Conservation (phyloP, 2,888 invertebrate genomes). For the Cylloceria caligata region DNA sequence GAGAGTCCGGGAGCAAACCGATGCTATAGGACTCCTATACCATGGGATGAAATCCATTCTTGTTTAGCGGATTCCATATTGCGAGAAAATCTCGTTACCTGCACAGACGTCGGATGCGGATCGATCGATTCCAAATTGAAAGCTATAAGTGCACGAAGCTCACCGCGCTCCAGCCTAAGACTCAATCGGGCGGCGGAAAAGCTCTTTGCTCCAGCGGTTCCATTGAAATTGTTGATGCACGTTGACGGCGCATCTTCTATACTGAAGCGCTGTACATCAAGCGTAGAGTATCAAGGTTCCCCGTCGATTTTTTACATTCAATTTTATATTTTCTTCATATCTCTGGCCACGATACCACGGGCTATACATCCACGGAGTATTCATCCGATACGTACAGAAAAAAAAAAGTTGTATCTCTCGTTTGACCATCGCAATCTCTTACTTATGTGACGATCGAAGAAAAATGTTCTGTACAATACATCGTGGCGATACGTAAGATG, state of each 20-base stretch:
- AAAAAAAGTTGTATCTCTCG: slow-evolving; percentile 1
- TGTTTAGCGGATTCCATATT: slow-evolving; percentile 55
- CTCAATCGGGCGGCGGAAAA: background rate
- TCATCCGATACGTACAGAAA: background rate
- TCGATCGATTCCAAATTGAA: slow-evolving; percentile 53
- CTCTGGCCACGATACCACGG: background rate
- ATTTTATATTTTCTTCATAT: background rate
- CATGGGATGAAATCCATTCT: slow-evolving; percentile 1
- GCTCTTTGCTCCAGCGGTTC: slow-evolving; percentile 24
- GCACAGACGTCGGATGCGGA: slow-evolving; percentile 36
- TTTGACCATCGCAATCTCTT: slow-evolving; percentile 3
- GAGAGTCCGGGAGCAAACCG: background rate
- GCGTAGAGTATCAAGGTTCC: background rate
- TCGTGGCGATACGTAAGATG: background rate
- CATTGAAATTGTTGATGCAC: slow-evolving; percentile 35
- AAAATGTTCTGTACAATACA: background rate
- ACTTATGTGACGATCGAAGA: background rate
- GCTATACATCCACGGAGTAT: background rate
- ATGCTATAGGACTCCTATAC: background rate
- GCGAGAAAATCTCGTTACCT: slow-evolving; percentile 49
- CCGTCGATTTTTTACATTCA: background rate
- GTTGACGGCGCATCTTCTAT: background rate
- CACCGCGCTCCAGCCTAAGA: slow-evolving; percentile 6
- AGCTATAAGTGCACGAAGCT: slow-evolving; percentile 38
- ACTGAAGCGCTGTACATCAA: slow-evolving; percentile 2